Conservation (phyloP, 2,797 vertebrate species). For the Pseudochromis fuscus region DNA sequence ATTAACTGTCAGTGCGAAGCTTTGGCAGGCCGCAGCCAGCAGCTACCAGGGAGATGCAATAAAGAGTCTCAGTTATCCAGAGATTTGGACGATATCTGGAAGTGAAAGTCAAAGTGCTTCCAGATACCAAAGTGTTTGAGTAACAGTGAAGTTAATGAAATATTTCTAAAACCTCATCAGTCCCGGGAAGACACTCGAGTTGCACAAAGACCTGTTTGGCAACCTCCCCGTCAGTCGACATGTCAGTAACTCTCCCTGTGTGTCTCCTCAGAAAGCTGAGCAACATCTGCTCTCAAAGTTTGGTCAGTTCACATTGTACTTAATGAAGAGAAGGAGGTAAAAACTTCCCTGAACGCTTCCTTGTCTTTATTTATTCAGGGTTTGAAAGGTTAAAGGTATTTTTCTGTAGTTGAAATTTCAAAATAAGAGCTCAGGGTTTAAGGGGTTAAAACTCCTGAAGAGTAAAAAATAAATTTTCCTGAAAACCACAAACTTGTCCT, state of each 20-base stretch:
- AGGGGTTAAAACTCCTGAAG: too few species aligned
- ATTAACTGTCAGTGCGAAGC: constrained; percentile 46
- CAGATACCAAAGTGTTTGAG: background rate
- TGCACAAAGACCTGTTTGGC: background rate
- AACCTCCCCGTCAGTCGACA: background rate
- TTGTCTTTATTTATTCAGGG: background rate
- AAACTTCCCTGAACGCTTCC: background rate
- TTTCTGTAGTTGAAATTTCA: too few species aligned
- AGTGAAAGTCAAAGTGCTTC: background rate
- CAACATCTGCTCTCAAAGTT: background rate
- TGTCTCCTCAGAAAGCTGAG: too few species aligned
- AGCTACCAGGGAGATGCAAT: background rate
- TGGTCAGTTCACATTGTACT: background rate
- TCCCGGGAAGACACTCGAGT: background rate
- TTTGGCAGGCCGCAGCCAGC: constrained; percentile 21
- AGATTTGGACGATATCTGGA: constrained; percentile 18
- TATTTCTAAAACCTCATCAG: too few species aligned
- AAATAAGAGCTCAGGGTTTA: too few species aligned
- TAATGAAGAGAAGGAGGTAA: background rate
- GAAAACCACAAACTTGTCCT: too few species aligned
- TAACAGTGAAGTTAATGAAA: background rate
- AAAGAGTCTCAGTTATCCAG: constrained; percentile 9
- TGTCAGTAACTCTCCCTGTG: background rate
- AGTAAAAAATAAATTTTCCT: too few species aligned
- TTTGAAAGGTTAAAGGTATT: too few species aligned